These are phyloP conservation scores for Erebia ligea DNA, from an alignment of 2,888 invertebrate genomes.

Conservation along the genomic window DNA sequence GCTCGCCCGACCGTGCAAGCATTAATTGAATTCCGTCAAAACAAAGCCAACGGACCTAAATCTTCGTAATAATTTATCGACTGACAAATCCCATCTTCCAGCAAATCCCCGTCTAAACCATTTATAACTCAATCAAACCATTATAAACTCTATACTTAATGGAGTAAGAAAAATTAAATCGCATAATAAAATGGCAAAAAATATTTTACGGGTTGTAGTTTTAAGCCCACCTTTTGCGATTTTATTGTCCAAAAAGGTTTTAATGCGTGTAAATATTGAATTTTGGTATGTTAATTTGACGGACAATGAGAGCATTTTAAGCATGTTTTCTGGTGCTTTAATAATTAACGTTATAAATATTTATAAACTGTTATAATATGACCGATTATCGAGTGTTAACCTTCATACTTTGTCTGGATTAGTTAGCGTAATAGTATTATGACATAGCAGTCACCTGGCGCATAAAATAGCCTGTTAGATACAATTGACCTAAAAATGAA, in stretches of 20 bases:
- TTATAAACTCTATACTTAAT: conserved; percentile 16
- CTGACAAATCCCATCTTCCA: conserved; percentile 66
- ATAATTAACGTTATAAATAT: conserved; percentile 1
- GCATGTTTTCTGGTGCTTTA: neutral
- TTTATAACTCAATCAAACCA: conserved; percentile 5
- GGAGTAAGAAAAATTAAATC: neutral
- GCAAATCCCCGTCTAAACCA: conserved; percentile 21
- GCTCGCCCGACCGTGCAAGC: conserved; percentile 55
- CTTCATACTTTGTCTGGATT: neutral
- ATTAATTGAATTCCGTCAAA: conserved; percentile 66
- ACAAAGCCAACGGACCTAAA: conserved; percentile 53
- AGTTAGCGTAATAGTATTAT: conserved; percentile 1
- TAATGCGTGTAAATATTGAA: conserved; percentile 34
- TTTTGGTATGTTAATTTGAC: conserved; percentile 22
- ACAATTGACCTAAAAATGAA: conserved; percentile 2
- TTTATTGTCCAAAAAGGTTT: conserved; percentile 21
- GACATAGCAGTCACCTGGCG: neutral
- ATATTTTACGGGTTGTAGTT: conserved; percentile 27
- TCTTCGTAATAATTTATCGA: conserved; percentile 56
- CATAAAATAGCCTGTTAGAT: neutral
- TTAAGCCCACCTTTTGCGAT: conserved; percentile 22
- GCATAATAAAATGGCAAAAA: conserved; percentile 11
- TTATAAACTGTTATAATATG: neutral
- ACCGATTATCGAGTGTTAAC: neutral
- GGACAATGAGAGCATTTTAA: neutral